Evolutionary conservation across 1,140 invertebrate species (phyloP).

Genomic region (Harpegnathos saltator): DNA sequence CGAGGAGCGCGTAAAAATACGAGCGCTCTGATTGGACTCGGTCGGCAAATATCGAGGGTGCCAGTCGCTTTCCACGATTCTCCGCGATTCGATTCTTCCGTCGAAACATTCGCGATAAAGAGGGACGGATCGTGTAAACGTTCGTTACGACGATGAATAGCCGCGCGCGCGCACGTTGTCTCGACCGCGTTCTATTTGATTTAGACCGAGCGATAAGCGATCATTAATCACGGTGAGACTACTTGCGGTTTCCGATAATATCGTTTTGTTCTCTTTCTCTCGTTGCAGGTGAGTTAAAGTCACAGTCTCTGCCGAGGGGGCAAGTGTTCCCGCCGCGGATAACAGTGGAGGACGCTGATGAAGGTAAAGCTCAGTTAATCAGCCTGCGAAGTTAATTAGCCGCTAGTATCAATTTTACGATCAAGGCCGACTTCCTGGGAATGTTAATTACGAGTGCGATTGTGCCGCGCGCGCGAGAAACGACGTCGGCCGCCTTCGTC

Average conservation of each 20-base stretch:
- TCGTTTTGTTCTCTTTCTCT: constrained; percentile 65
- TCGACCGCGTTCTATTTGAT: neutral
- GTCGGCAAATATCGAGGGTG: neutral
- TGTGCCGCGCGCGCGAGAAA: constrained; percentile 63
- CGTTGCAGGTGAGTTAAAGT: constrained; percentile 86
- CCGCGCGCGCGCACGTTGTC: neutral
- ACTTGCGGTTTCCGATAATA: neutral
- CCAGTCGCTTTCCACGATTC: neutral
- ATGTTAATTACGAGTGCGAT: constrained; percentile 63
- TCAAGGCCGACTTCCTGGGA: constrained; percentile 36
- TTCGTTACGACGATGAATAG: neutral
- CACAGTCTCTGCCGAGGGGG: constrained; percentile 85
- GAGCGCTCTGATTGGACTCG: neutral
- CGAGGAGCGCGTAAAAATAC: constrained; percentile 2
- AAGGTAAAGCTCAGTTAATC: constrained; percentile 78
- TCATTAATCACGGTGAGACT: constrained; percentile 14
- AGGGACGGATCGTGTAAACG: neutral
- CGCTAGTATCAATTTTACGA: constrained; percentile 60
- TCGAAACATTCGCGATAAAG: neutral
- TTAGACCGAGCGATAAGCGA: neutral
- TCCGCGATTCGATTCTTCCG: constrained; percentile 11
- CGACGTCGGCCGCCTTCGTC: constrained; percentile 16
- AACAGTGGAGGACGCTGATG: constrained; percentile 68
- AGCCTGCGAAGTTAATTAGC: constrained; percentile 34
- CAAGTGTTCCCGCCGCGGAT: constrained; percentile 78